A percentile compares a stretch with the other conserved stretches of the same genome.
phyloP scores from a whole-genome alignment of 2,888 invertebrate genomes.

The Stratiomys singularior region DNA sequence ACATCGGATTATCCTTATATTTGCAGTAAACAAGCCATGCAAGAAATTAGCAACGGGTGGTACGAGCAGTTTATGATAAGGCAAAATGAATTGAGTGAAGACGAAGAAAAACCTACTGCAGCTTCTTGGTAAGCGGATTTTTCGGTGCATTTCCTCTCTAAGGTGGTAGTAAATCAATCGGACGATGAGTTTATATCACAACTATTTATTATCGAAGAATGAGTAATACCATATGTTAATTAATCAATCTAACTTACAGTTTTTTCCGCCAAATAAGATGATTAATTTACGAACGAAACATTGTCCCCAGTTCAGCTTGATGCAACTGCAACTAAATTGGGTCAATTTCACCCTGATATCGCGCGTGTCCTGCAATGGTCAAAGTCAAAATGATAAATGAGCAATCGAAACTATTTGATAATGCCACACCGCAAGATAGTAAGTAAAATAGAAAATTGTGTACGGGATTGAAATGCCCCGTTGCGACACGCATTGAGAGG shows the following conservation, averaged over 20 bases:
- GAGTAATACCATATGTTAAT: too few species aligned
- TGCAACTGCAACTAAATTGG: not conserved
- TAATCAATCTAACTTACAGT: too few species aligned
- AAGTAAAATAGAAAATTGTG: conserved; percentile 39
- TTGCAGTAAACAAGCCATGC: conserved; percentile 60
- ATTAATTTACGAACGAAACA: not conserved
- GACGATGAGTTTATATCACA: too few species aligned
- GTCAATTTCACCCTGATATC: conserved; percentile 28
- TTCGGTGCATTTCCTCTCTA: too few species aligned
- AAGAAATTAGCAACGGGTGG: conserved; percentile 19
- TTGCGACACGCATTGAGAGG: conserved; percentile 34
- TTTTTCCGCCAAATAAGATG: too few species aligned
- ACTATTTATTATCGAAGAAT: too few species aligned
- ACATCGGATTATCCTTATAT: conserved; percentile 62
- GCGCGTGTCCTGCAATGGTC: conserved; percentile 2
- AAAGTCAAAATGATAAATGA: conserved; percentile 49
- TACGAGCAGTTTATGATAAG: not conserved
- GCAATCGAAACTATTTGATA: conserved; percentile 47
- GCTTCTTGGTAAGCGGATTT: too few species aligned
- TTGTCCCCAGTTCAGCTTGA: not conserved
- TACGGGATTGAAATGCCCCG: conserved; percentile 44
- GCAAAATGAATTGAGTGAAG: too few species aligned
- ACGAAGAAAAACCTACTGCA: too few species aligned
- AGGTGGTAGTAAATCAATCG: too few species aligned
- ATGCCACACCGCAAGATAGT: conserved; percentile 46